Base-by-base conservation (phyloP, 2,797 vertebrate species). In the Tapirus indicus region DNA sequence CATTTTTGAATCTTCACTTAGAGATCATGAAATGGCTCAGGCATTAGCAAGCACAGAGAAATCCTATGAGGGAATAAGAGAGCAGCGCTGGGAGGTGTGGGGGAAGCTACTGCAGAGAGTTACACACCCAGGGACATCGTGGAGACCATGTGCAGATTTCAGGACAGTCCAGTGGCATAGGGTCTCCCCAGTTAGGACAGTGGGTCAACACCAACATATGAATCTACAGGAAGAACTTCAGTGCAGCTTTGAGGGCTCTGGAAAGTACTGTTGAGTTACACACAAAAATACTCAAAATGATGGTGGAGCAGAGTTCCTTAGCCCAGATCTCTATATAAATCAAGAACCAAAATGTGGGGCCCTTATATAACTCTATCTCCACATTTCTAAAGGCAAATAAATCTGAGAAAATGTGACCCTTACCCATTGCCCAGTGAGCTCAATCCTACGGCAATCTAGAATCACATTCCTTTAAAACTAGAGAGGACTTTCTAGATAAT, bases 331-430 rank as follows among this genome's bases (percentile, higher is more conserved):
- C 27, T 52, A 14, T 2, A 1, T 21, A 78, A 52, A 64, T 69
- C 38, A 84, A 52, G 69, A 88, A 23, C 7, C 16, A 38, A 87
- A 47, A 47, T 32, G 7, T 0, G 1, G 64, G 44, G 25, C 41
- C 47, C 38, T 88, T 9, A 29, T 8, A 35, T 5, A 44, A 69
- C 18, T 93, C 25, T 13, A 35, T 3, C 52, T 62, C 17, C 32
- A 60, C 7, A 10, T 44, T 84, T 96, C 32, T 68, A 14, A 95
- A 90, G 17, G 27, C 17, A 94, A 80, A 44, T 29, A 27, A 52
- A 79, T 54, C 7, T 3, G 29, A n/a, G 82, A 79, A 38, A 56
- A 32, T 0, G 2, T 58, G 47, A n/a, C 5, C 21, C 20, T 23
- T 44, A 5, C 18, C 71, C 9, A 21, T 4, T n/a, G 5, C 11